Conservation (phyloP, 2,113 vertebrate species). For the Sapayoa aenigma region DNA sequence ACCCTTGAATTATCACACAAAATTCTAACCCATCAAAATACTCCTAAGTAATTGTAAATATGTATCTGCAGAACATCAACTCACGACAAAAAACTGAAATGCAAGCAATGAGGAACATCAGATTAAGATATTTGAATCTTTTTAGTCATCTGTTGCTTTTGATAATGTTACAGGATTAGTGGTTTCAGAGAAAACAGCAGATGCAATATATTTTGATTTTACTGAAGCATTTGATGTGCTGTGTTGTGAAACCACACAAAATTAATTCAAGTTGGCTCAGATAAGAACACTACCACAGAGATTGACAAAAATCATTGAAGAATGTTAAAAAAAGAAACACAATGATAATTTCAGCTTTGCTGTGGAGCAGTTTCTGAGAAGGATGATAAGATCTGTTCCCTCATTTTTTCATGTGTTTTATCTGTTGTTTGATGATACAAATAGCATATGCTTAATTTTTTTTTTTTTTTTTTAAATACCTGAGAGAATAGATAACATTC, state of each 20-base stretch:
- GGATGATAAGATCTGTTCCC: not conserved
- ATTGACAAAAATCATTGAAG: not conserved
- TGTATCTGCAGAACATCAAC: not conserved
- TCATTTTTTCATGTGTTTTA: not conserved
- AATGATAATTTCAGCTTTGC: not conserved
- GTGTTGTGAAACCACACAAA: not conserved
- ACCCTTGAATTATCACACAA: not conserved
- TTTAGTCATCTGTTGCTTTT: not conserved
- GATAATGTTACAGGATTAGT: not conserved
- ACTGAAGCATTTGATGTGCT: not conserved
- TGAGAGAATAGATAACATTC: not conserved
- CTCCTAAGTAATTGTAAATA: not conserved
- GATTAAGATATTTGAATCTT: not conserved
- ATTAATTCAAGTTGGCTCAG: not conserved
- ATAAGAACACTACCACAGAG: not conserved
- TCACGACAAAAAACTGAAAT: not conserved
- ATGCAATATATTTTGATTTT: not conserved
- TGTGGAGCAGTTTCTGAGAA: not conserved
- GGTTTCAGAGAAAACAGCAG: not conserved
- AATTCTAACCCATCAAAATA: not conserved
- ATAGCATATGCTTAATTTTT: not conserved
- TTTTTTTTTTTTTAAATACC: not conserved
- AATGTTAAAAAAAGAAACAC: not conserved
- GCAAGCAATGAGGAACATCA: not conserved
- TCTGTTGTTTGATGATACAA: not conserved